Evolutionary conservation across 2,797 vertebrate species (phyloP), one percentile per base, ranked within the genome.

Genomic region (Gymnothorax javanicus): DNA sequence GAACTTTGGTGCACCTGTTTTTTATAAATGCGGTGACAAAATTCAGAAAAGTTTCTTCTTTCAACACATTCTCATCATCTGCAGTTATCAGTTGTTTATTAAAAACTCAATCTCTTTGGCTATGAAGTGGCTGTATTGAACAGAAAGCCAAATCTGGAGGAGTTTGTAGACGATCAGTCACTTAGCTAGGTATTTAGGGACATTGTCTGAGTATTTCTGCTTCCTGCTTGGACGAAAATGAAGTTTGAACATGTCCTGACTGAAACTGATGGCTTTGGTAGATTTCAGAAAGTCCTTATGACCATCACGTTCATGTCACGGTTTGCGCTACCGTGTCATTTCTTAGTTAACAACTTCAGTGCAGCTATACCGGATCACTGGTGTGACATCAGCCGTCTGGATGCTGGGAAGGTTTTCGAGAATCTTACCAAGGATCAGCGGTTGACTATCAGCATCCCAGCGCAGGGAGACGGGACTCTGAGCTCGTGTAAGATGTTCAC

Each of bases 241-340:
- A 96, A 92, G 90, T 98, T 99, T 71, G 98, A 99, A 89, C 96
- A 97, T 84, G 86, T 99, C 79, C 93, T 99, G 52, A 89, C 90
- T 0, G 94, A 13, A 43, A 67, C 62, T 7, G 62, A 67, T 67
- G 62, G 62, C 62, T 67, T 67, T n/a, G 62, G 62, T 5, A 67
- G 62, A 20, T 67, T 67, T 23, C 62, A 67, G 62, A 67, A 20
- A 6, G 23, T 20, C 15, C 6, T 23, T 3, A 23, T 67, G 2
- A 3, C 15, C 62, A 7, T 67, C 15, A 23, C 7, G 15, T 67
- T 67, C 23, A 3, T 67, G 62, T 2, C 62, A 20, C 62, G 13
- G 2, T 67, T 67, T 67, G 23, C 62, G 5, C 62, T 67, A n/a
- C 62, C 62, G 1, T 11, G 62, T n/a, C 62, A 67, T 11, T 67